These are phyloP conservation scores for Campoplex nolae DNA, from an alignment of 2,888 invertebrate genomes.

Conservation along the genomic window DNA sequence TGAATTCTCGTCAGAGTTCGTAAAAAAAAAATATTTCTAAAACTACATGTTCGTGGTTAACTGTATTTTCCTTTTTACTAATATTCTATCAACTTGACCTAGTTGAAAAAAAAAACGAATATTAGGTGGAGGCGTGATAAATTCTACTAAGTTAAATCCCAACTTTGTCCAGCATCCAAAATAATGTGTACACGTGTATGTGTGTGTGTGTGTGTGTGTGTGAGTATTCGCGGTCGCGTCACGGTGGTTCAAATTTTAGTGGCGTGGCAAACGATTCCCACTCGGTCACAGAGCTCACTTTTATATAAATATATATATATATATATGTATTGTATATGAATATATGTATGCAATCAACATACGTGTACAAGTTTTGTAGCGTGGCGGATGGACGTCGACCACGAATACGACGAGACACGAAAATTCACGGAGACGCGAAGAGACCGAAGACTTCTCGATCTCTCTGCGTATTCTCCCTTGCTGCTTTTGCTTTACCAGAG, in stretches of 20 bases:
- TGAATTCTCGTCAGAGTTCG: background rate
- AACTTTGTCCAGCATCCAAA: conserved; percentile 30
- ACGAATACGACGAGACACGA: conserved; percentile 55
- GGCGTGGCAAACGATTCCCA: conserved; percentile 74
- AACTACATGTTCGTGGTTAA: background rate
- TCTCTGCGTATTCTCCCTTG: conserved; percentile 53
- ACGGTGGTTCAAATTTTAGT: conserved; percentile 73
- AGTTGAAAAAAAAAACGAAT: background rate
- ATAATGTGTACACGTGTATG: conserved; percentile 11
- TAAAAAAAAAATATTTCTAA: background rate
- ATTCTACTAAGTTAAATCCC: conserved; percentile 26
- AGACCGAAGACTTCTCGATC: conserved; percentile 48
- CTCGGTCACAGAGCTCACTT: conserved; percentile 62
- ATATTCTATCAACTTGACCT: conserved; percentile 18
- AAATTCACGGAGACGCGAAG: conserved; percentile 53
- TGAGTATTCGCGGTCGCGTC: conserved; percentile 62
- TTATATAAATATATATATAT: conserved; percentile 18
- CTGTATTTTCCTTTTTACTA: background rate
- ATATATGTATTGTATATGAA: conserved; percentile 17
- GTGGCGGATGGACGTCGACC: conserved; percentile 53
- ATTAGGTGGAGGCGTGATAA: conserved; percentile 10
- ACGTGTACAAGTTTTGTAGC: conserved; percentile 40
- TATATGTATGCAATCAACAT: conserved; percentile 16
- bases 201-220: background rate
- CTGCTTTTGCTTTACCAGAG: conserved; percentile 57